Evolutionary conservation across 64 coral and sea anemone genomes (phyloP), one percentile per base, ranked within the genome.

Genomic region (Pachyseris speciosa): DNA sequence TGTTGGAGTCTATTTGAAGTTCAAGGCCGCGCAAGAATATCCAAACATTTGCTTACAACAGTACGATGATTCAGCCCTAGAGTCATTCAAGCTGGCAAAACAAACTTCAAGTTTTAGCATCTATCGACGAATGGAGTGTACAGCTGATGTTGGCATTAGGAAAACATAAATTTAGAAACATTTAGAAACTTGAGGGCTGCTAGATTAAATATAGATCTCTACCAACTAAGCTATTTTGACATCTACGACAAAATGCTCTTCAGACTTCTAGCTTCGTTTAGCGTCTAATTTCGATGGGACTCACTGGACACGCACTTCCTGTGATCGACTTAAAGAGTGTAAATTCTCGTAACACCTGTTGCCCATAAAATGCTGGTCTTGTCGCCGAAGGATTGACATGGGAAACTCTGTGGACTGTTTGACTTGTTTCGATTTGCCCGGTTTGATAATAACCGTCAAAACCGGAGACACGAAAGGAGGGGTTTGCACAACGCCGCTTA

Each of bases 391-490:
- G 64, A 13, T 83, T 59, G 68, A 66, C 34, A 96, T 96, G 94
- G 94, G 94, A 16, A 96, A 96, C 31, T 47, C 86, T 16, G 15
- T 87, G 24, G 94, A 96, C 51, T 96, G 94, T 34, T 79, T 93
- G 26, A 72, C 49, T 32, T 93, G 94, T 26, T 93, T 96, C 36
- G 94, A 96, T 12, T 55, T 24, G 1, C 94, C 94, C 28, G 92
- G 92, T 50, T 39, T 96, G 22, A 66, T 85, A 58, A 58, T 96
- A 34, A 88, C 94, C 13, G 74, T 96, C 13, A 96, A 96, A 52
- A 96, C 94, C 5, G 94, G 94, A 13, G 94, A 96, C 31, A 96
- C 94, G 2, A 92, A 93, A 47, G 94, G 94, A 34, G 90, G 84
- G 90, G 90, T 0, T 29, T 96, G 5, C 94, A 96, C 45, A 96